These are phyloP conservation scores for Lacerta agilis DNA, from an alignment of 2,797 vertebrate species.

Conservation along the genomic window DNA sequence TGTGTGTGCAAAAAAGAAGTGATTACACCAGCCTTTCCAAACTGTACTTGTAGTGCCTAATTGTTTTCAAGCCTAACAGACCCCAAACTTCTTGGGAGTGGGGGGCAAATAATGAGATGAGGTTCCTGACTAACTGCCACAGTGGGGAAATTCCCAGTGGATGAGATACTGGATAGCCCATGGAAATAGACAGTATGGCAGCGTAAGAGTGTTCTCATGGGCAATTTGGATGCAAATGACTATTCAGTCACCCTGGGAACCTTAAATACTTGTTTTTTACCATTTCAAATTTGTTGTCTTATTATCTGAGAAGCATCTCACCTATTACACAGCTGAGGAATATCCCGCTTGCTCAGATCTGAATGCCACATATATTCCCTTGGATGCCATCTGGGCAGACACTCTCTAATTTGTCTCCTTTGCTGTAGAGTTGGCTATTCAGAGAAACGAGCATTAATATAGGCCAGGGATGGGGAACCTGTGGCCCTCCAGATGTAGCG, in stretches of 20 bases:
- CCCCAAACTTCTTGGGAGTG: background rate
- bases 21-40: background rate
- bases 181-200: background rate
- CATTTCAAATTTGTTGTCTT: background rate
- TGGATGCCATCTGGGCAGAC: background rate
- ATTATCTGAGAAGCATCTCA: background rate
- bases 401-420: no score
- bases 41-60: background rate
- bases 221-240: background rate
- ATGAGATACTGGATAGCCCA: background rate
- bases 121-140: background rate
- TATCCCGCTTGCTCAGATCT: background rate
- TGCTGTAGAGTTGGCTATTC: background rate
- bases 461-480: background rate
- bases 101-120: background rate
- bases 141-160: background rate
- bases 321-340: background rate
- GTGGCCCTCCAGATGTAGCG: background rate
- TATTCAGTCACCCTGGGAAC: background rate
- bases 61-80: background rate
- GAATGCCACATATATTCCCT: background rate
- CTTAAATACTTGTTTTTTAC: background rate
- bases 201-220: background rate
- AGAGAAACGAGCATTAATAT: no score
- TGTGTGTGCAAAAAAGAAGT: background rate